Base-by-base conservation (phyloP, 2,888 invertebrate genomes). In the Biston stratarius region DNA sequence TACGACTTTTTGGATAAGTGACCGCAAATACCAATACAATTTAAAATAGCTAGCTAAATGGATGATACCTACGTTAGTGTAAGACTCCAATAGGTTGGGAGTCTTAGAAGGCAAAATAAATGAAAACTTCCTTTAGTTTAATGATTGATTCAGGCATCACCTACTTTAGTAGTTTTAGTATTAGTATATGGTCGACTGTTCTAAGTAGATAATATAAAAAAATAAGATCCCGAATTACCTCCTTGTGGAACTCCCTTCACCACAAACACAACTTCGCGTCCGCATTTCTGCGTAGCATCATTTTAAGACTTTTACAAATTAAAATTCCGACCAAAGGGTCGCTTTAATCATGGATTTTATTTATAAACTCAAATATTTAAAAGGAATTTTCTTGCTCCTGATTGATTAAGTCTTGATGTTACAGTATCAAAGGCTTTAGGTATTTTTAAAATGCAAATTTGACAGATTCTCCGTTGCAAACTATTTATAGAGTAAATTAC, bases 291-390 rank as follows among this genome's bases (percentile, higher is more conserved):
- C 33, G 42, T 49, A 49, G 24, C 49, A 59, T 49, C 49, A 49
- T 49, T 59, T 58, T 49, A 40, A 15, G 47, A 51, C 58, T 45
- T 7, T 40, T 47, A 58, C 49, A 59, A 59, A 59, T 59, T 59
- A 59, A 49, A 59, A 59, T 59, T 59, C 59, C 49, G 24, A n/a
- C 24, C 59, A 48, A 59, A 49, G 40, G 59, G 49, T 40, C 11
- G 14, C 40, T 59, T 59, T 59, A 51, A 59, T 59, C 49, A 48
- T 10, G 49, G 59, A 40, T 49, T 57, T 58, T 55, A 59, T 59
- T 59, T 59, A 59, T 49, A 33, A 49, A 42, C 49, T 59, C 48
- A 24, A 40, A 59, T 59, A 59, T 59, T 59, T 59, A 59, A 59
- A 59, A 49, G 49, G 59, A 59, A 59, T 59, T 51, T 42, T 33